Evolutionary conservation across 2,113 vertebrate genomes (phyloP).

Genomic region (Tylochromis polylepis): DNA sequence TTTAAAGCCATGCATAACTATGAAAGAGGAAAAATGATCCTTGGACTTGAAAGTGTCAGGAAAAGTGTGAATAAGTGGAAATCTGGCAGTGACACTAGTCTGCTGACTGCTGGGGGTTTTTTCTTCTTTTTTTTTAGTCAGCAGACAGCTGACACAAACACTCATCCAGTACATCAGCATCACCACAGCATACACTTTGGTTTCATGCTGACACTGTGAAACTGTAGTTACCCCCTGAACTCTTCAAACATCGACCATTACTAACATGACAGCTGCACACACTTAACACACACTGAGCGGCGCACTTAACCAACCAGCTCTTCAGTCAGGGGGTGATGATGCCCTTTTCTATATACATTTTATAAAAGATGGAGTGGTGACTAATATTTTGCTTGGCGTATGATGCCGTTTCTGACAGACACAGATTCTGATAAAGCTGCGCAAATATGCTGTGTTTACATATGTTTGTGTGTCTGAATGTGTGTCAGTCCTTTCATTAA

Average conservation of each 20-base stretch:
- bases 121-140: conserved; percentile 3
- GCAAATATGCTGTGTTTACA: neutral
- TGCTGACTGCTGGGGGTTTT: conserved; percentile 8
- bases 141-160: conserved; percentile 45
- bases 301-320: neutral
- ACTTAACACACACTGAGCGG: neutral
- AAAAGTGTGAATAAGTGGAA: conserved; percentile 6
- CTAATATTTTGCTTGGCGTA: neutral
- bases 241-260: conserved; percentile 10
- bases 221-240: conserved; percentile 27
- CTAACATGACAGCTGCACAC: conserved; percentile 4
- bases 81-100: conserved; percentile 3
- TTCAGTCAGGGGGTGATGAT: neutral
- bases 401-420: neutral
- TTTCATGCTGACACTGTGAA: conserved; percentile 42
- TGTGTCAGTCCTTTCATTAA: conserved; percentile 49
- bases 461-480: neutral
- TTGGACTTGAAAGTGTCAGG: conserved; percentile 14
- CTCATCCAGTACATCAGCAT: conserved; percentile 15
- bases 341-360: neutral
- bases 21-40: neutral
- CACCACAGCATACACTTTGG: neutral
- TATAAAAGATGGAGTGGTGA: neutral
- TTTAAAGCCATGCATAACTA: neutral
- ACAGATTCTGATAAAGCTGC: neutral